These are phyloP conservation scores for Cyrtorhinus lividipennis DNA, from an alignment of 1,140 invertebrate species.

Conservation along the genomic window DNA sequence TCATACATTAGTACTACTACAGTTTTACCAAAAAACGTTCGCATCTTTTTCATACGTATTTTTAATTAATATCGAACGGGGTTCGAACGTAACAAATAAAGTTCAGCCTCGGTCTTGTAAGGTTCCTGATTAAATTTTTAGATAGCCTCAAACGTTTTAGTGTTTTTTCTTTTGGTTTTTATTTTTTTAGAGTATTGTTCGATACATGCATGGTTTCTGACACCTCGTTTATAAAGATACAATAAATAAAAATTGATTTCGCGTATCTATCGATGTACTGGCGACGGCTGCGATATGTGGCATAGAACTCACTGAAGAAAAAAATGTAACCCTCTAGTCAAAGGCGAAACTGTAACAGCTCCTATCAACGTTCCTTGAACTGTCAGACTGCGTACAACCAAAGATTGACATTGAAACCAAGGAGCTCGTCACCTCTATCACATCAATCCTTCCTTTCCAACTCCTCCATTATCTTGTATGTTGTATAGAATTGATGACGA, in stretches of 20 bases:
- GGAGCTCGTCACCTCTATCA: neutral
- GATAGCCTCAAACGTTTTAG: neutral
- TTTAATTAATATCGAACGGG: too few relatives aligned
- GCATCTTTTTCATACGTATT: too few relatives aligned
- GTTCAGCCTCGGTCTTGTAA: too few relatives aligned
- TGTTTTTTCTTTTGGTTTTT: neutral
- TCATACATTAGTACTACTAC: too few relatives aligned
- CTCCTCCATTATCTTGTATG: neutral
- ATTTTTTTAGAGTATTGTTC: neutral
- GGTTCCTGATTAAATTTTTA: too few relatives aligned
- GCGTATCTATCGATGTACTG: neutral
- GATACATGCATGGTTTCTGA: neutral
- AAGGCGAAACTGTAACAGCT: neutral
- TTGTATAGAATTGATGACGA: neutral
- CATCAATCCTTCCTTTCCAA: too few relatives aligned
- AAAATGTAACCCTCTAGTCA: constrained; percentile 8
- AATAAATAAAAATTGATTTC: neutral
- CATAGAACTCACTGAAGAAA: neutral
- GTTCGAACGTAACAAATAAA: too few relatives aligned
- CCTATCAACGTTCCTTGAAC: neutral
- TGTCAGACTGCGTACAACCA: constrained; percentile 1
- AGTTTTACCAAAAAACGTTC: too few relatives aligned
- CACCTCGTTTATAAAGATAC: neutral
- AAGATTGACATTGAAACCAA: neutral
- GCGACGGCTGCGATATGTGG: too few relatives aligned